Base-by-base conservation (phyloP, 2,797 vertebrate genomes). In the Oryzias dopingdopingensis region DNA sequence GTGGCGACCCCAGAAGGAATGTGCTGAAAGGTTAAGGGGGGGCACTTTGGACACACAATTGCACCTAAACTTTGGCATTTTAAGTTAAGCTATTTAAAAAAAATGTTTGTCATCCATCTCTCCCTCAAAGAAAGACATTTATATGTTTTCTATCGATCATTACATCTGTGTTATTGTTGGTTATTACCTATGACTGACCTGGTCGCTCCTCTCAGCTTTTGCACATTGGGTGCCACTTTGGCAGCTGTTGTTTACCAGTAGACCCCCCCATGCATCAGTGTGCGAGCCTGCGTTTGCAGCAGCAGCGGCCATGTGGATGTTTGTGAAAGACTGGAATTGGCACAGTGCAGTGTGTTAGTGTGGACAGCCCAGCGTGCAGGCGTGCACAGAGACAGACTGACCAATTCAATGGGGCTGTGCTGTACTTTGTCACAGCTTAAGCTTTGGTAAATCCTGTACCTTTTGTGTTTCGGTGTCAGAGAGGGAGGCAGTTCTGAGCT, bases 281-380 rank as follows among this genome's bases (percentile, higher is more conserved):
- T 20, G 56, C 59, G 51, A 29, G 59, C 29, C 22, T 16, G 43
- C 49, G 29, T 53, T 12, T 49, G 56, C 43, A 52, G 18, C 42
- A 42, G 57, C 47, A 29, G 37, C 56, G 51, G 52, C 32, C 23
- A 50, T 7, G 5, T 60, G 59, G 61, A 52, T 76, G 70, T 82
- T 84, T 83, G 60, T 53, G 51, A 55, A 67, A 72, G 69, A 64
- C 61, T 56, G 51, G 48, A 52, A 56, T 74, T 64, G 26, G 65
- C 59, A 55, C 50, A n/a, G 14, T 45, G 59, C 49, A 44, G 64
- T 46, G 32, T 62, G 54, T 46, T 49, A 62, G 67, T 50, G 43
- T 14, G 48, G 42, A 62, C 55, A 41, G 54, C 20, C 37, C 52
- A 14, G 50, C 8, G 22, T 61, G 52, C 44, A 17, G 62, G 22